Evolutionary conservation across 2,113 vertebrate species (phyloP).

Genomic region (Neoarius graeffei): DNA sequence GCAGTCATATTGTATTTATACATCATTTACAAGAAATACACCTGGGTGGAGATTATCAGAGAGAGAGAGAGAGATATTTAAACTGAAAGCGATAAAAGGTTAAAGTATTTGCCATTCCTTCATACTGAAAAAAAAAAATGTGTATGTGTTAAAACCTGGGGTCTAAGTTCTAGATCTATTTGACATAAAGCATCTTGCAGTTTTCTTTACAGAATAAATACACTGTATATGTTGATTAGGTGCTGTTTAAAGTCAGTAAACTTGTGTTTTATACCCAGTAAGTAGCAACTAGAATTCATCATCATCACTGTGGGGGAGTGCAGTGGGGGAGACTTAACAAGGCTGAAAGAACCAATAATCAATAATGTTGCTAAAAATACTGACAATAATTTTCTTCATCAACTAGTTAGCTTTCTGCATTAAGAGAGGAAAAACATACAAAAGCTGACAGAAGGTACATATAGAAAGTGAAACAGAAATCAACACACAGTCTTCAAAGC

Average conservation of each 20-base stretch:
- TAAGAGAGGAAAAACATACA: not conserved
- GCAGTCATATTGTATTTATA: not conserved
- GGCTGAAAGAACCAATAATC: not conserved
- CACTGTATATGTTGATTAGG: not conserved
- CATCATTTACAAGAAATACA: conserved; percentile 23
- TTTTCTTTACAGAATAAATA: conserved; percentile 30
- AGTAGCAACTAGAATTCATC: not conserved
- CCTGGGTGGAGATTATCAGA: not conserved
- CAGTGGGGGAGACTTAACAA: not conserved
- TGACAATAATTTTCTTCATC: not conserved
- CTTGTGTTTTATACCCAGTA: not conserved
- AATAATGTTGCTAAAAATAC: not conserved
- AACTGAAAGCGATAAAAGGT: not conserved
- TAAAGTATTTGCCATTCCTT: not conserved
- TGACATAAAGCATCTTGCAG: not conserved
- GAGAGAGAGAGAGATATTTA: not conserved
- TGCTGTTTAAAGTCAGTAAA: not conserved
- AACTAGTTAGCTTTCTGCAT: not conserved
- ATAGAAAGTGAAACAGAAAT: not conserved
- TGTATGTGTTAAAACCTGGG: not conserved
- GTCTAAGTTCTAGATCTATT: not conserved
- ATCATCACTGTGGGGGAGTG: not conserved
- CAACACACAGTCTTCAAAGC: not conserved
- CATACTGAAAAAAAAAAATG: not conserved
- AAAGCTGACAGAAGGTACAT: not conserved